Percentiles rank a stretch among this genome's conserved stretches.
These are phyloP conservation scores for Pseudomyrmex sp. DNA, from an alignment of 1,140 invertebrate species.

Conservation along the genomic window DNA sequence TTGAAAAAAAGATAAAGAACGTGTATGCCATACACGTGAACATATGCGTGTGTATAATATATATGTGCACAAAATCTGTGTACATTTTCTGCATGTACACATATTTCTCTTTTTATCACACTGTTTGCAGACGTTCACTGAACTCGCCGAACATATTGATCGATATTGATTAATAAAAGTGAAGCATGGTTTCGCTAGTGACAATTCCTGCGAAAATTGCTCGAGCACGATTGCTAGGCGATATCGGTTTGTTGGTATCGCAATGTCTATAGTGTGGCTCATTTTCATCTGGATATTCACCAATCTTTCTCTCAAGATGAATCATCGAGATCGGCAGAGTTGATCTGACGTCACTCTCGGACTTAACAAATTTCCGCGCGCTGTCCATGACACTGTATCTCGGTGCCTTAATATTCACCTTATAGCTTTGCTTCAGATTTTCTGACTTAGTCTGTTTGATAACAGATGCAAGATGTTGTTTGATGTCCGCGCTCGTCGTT, in stretches of 20 bases:
- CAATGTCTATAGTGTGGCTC: background rate
- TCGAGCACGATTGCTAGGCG: conserved; percentile 74
- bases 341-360: conserved; percentile 77
- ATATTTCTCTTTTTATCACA: too few relatives aligned
- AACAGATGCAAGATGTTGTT: conserved; percentile 68
- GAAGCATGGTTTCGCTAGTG: conserved; percentile 70
- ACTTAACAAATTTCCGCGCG: conserved; percentile 76
- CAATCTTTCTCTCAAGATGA: conserved; percentile 48
- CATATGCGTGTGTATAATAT: conserved; percentile 30
- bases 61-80: background rate
- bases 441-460: conserved; percentile 82
- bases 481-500: conserved; percentile 66
- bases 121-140: background rate
- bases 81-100: background rate
- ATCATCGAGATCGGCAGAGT: conserved; percentile 43
- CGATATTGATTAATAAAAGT: conserved; percentile 56
- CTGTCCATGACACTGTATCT: conserved; percentile 39
- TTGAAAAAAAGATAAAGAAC: background rate
- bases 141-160: conserved; percentile 55
- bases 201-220: conserved; percentile 79
- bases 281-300: conserved; percentile 25
- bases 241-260: conserved; percentile 14
- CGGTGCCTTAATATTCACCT: conserved; percentile 9
- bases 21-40: background rate
- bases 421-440: conserved; percentile 69